phyloP scores from a whole-genome alignment of 37 sponge, comb jelly and placozoan species.

The Halichondria panicea region DNA sequence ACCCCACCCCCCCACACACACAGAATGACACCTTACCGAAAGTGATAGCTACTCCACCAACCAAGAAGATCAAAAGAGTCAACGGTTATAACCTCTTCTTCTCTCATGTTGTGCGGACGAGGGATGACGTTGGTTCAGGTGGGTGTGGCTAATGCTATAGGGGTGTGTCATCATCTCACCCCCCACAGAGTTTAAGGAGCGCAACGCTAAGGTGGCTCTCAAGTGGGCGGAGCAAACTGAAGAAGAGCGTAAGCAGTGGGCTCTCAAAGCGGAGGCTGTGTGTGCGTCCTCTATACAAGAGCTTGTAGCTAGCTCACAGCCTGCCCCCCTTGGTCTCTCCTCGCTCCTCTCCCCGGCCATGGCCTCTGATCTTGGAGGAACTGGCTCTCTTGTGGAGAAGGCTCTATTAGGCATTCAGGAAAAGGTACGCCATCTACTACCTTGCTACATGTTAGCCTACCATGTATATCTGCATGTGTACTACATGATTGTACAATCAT shows the following conservation, averaged over 20 bases:
- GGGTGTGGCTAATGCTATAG: neutral
- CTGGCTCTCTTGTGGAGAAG: constrained; percentile 51
- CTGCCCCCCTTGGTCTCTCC: constrained; percentile 9
- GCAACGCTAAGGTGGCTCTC: constrained; percentile 67
- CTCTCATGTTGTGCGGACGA: constrained; percentile 58
- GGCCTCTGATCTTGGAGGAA: constrained; percentile 18
- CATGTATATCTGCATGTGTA: neutral
- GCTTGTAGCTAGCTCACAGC: neutral
- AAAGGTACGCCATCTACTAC: constrained; percentile 39
- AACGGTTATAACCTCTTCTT: constrained; percentile 85
- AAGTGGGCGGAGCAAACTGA: constrained; percentile 70
- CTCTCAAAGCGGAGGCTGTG: constrained; percentile 63
- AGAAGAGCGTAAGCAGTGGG: constrained; percentile 70
- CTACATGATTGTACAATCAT: too few relatives aligned
- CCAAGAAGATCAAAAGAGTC: constrained; percentile 62
- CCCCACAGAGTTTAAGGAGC: constrained; percentile 56
- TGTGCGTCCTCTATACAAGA: constrained; percentile 53
- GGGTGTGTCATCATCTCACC: neutral
- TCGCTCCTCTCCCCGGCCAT: neutral
- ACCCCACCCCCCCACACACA: neutral
- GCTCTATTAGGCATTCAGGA: constrained; percentile 65
- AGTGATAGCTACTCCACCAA: constrained; percentile 37
- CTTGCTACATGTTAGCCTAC: neutral
- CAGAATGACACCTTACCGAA: constrained; percentile 37
- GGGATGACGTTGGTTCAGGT: constrained; percentile 64